Conservation (phyloP, 2,888 invertebrate species). For the Drosophila helvetica region DNA sequence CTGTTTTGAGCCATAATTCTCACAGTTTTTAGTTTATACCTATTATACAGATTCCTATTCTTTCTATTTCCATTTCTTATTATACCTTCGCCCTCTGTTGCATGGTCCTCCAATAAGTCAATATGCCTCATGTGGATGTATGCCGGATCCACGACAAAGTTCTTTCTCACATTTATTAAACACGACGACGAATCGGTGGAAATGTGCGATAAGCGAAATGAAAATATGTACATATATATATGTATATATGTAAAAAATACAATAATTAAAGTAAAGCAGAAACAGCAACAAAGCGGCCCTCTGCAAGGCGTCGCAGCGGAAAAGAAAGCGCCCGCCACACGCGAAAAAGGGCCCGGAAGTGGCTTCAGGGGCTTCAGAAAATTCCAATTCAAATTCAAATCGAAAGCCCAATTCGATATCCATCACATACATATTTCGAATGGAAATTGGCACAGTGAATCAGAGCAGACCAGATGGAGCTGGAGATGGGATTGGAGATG, state of each 20-base stretch:
- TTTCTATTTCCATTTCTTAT: too few relatives aligned
- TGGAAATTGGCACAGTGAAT: conserved; percentile 63
- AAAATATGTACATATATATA: too few relatives aligned
- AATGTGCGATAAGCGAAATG: conserved; percentile 57
- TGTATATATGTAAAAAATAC: too few relatives aligned
- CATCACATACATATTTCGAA: not conserved
- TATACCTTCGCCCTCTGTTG: too few relatives aligned
- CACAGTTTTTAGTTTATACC: too few relatives aligned
- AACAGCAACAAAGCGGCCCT: conserved; percentile 1
- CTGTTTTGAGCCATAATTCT: too few relatives aligned
- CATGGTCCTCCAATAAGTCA: not conserved
- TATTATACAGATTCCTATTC: too few relatives aligned
- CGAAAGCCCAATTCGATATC: conserved; percentile 16
- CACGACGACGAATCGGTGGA: conserved; percentile 45
- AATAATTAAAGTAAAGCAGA: conserved; percentile 15
- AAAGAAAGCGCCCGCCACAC: conserved; percentile 5
- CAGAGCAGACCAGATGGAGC: conserved; percentile 1
- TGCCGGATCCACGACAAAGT: conserved; percentile 13
- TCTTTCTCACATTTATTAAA: conserved; percentile 77
- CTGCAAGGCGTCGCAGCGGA: not conserved
- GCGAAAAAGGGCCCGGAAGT: conserved; percentile 26
- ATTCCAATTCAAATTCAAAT: not conserved
- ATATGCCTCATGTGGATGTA: not conserved
- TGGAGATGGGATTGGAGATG: conserved; percentile 17
- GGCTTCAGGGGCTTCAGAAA: not conserved